These are phyloP conservation scores for Spondyliosoma cantharus DNA, from an alignment of 2,797 vertebrate species.

Conservation along the genomic window DNA sequence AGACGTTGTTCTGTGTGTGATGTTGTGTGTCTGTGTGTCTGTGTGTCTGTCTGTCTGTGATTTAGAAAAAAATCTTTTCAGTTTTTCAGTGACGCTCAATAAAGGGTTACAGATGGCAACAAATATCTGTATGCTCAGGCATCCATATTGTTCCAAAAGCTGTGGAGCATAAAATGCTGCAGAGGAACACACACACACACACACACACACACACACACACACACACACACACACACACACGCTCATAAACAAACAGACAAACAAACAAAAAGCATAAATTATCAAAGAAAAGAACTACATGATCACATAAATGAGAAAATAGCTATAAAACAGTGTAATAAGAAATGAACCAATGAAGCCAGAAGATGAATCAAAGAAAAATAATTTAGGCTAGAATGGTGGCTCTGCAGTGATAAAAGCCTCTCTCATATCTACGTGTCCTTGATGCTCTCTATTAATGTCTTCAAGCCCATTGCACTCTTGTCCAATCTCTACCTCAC, in stretches of 20 bases:
- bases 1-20: constrained; percentile 21
- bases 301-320: background rate
- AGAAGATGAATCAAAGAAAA: constrained; percentile 2
- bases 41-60: constrained; percentile 25
- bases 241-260: constrained; percentile 26
- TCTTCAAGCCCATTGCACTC: constrained; percentile 44
- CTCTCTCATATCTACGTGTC: constrained; percentile 29
- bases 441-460: constrained; percentile 52
- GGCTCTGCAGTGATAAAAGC: constrained; percentile 33
- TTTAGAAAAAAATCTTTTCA: constrained; percentile 17
- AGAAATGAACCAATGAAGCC: background rate
- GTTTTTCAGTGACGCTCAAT: constrained; percentile 40
- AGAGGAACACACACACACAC: constrained; percentile 14
- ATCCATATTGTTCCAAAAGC: constrained; percentile 59
- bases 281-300: constrained; percentile 21
- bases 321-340: background rate
- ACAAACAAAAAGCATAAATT: constrained; percentile 28
- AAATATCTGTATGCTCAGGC: constrained; percentile 46
- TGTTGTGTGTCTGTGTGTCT: constrained; percentile 22
- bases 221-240: constrained; percentile 2
- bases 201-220: constrained; percentile 8
- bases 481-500: constrained; percentile 62
- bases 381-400: background rate
- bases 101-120: constrained; percentile 45
- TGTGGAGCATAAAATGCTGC: constrained; percentile 47